phyloP scores from a whole-genome alignment of 35 echinoderm and acorn worm genomes.

The Lytechinus pictus region DNA sequence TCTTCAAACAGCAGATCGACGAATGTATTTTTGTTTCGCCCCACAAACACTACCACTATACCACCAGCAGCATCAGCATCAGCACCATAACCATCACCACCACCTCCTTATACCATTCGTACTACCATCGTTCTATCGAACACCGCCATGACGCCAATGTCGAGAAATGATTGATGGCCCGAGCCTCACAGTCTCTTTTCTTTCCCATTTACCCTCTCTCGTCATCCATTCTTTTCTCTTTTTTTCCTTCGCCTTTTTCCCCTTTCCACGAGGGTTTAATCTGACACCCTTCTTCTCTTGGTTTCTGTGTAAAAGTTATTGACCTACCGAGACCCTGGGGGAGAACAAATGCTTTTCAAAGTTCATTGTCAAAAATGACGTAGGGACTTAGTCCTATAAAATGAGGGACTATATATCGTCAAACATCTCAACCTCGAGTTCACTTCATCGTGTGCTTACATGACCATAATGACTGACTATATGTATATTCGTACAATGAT shows the following conservation, averaged over 20 bases:
- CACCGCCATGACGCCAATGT: not conserved
- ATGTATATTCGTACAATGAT: too few relatives aligned
- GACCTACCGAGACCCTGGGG: slow-evolving; percentile 14
- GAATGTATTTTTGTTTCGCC: not conserved
- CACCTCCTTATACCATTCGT: not conserved
- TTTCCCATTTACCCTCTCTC: not conserved
- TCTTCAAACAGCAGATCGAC: too few relatives aligned
- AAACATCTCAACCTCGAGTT: not conserved
- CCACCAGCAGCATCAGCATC: too few relatives aligned
- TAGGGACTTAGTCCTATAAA: not conserved
- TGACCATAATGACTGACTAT: too few relatives aligned
- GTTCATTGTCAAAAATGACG: slow-evolving; percentile 18
- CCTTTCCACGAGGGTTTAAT: not conserved
- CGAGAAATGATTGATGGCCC: not conserved
- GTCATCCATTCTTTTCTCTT: not conserved
- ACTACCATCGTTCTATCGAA: not conserved
- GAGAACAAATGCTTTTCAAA: slow-evolving; percentile 19
- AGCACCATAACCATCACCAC: not conserved
- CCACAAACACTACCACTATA: not conserved
- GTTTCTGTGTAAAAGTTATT: slow-evolving; percentile 14
- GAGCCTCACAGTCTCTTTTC: not conserved
- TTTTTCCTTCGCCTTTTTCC: not conserved
- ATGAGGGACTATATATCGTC: not conserved
- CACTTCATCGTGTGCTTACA: too few relatives aligned
- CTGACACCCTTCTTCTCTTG: slow-evolving; percentile 9